Evolutionary conservation across 2,888 invertebrate species (phyloP).

Genomic region (Dichetophora obliterata): DNA sequence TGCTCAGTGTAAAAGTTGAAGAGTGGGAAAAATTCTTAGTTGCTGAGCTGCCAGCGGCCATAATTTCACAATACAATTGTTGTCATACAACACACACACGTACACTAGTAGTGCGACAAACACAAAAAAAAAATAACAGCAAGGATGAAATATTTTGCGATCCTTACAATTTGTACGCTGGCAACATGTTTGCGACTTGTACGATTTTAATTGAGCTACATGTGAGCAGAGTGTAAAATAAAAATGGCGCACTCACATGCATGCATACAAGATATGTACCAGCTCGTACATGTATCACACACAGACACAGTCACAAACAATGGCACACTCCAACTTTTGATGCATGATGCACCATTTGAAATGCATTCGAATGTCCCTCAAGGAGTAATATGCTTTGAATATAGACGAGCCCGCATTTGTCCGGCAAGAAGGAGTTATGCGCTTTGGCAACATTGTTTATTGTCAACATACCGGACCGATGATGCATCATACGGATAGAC

Average conservation of each 20-base stretch:
- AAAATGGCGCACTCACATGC: not conserved
- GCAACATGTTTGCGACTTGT: constrained; percentile 21
- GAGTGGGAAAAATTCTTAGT: not conserved
- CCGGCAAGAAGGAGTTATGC: not conserved
- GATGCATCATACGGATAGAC: not conserved
- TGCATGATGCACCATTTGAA: constrained; percentile 54
- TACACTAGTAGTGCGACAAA: not conserved
- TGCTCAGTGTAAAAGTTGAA: constrained; percentile 38
- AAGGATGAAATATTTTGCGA: not conserved
- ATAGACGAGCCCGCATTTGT: constrained; percentile 21
- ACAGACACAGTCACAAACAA: not conserved
- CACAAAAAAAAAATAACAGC: not conserved
- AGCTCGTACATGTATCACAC: not conserved
- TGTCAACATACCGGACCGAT: constrained; percentile 14
- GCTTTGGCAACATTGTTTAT: constrained; percentile 18
- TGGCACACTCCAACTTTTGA: not conserved
- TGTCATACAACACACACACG: constrained; percentile 12
- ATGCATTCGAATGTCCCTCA: constrained; percentile 60
- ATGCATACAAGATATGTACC: not conserved
- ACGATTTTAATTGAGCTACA: constrained; percentile 40
- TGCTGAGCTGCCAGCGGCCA: constrained; percentile 52
- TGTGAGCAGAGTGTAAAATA: constrained; percentile 27
- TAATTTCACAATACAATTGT: constrained; percentile 56
- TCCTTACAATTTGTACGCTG: constrained; percentile 16
- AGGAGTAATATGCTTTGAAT: constrained; percentile 39